Conservation (phyloP, 2,113 vertebrate genomes). For the Heliornis fulica region DNA sequence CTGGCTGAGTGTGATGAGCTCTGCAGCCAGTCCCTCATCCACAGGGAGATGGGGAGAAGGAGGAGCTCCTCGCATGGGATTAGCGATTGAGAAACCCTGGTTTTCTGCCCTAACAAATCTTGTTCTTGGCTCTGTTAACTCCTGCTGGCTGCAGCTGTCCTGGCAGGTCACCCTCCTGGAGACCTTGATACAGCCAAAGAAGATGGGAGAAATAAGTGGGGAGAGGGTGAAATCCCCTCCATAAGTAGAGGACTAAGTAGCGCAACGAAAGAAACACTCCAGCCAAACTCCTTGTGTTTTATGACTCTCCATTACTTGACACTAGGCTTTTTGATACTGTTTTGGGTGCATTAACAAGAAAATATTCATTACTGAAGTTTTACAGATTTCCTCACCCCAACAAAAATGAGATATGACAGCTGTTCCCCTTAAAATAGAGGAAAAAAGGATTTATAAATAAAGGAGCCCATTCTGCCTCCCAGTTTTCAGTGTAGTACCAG, state of each 20-base stretch:
- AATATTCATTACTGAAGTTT: background rate
- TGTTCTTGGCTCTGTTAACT: background rate
- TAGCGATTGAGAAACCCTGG: background rate
- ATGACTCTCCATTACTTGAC: background rate
- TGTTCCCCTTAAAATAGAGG: background rate
- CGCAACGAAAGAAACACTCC: background rate
- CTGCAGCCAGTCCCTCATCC: background rate
- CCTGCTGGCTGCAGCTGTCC: constrained; percentile 35
- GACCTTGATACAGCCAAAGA: background rate
- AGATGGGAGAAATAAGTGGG: background rate
- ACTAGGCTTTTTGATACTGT: background rate
- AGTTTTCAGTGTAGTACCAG: background rate
- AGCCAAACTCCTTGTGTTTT: background rate
- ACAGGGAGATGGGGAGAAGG: background rate
- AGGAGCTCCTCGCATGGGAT: background rate
- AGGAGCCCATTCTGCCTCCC: background rate
- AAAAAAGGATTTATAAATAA: background rate
- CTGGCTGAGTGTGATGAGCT: background rate
- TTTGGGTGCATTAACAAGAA: background rate
- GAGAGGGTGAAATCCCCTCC: background rate
- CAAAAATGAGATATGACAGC: background rate
- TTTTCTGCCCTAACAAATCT: background rate
- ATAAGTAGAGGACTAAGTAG: background rate
- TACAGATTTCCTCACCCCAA: background rate
- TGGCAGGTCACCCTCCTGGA: background rate